A percentile compares a stretch with the other conserved stretches of the same genome.
phyloP scores from a whole-genome alignment of 2,888 invertebrate genomes.

The Cactoblastis cactorum region DNA sequence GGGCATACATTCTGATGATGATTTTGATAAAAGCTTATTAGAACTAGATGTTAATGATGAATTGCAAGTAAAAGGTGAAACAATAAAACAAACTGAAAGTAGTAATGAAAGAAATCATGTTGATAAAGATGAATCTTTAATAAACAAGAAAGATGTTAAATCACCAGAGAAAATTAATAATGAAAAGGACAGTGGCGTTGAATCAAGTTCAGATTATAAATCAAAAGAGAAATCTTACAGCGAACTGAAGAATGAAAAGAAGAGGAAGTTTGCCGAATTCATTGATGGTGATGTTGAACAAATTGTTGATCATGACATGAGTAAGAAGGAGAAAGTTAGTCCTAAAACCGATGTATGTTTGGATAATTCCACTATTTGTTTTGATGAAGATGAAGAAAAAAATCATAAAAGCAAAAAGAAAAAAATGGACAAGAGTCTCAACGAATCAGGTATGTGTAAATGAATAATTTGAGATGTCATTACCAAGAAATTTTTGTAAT shows the following conservation, averaged over 20 bases:
- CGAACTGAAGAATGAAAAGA: slow-evolving; percentile 35
- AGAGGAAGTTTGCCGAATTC: slow-evolving; percentile 52
- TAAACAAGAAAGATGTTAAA: slow-evolving; percentile 17
- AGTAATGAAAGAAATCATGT: slow-evolving; percentile 9
- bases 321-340: slow-evolving; percentile 29
- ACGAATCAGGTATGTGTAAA: slow-evolving; percentile 55
- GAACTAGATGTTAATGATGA: slow-evolving; percentile 80
- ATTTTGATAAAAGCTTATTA: slow-evolving; percentile 84
- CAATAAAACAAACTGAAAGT: slow-evolving; percentile 15
- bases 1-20: slow-evolving; percentile 83
- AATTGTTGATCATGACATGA: slow-evolving; percentile 20
- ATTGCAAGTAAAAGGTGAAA: slow-evolving; percentile 19
- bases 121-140: slow-evolving; percentile 14
- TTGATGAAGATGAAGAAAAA: slow-evolving; percentile 19
- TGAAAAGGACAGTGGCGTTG: slow-evolving; percentile 21
- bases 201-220: slow-evolving; percentile 19
- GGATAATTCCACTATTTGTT: not conserved
- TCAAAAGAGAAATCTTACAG: slow-evolving; percentile 26
- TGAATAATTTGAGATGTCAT: too few relatives aligned
- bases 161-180: slow-evolving; percentile 18
- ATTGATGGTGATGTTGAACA: slow-evolving; percentile 30
- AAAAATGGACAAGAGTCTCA: slow-evolving; percentile 38
- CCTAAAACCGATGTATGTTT: slow-evolving; percentile 9
- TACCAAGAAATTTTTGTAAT: too few relatives aligned
- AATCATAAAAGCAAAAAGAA: slow-evolving; percentile 24